Evolutionary conservation across 2,797 vertebrate species (phyloP), one percentile per base, ranked within the genome.

Genomic region (Hippopotamyrus pictus): DNA sequence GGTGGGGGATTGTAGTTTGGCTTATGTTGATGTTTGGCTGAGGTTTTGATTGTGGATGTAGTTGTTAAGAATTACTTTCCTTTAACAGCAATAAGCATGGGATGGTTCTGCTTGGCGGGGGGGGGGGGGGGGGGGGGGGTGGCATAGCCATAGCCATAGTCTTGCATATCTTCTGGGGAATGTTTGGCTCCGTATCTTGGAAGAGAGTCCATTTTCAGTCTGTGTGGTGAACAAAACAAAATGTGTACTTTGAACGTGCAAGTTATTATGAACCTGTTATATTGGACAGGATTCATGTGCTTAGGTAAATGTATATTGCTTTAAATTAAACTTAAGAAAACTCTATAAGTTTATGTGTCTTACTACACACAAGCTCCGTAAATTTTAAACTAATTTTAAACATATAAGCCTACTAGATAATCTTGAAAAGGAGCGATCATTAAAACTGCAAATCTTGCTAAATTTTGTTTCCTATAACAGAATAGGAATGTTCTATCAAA

Each of bases 1-100:
- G 93, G 91, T 90, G 89, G 91, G 73, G 14, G 73, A 79, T 85
- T 5, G 44, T 54, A 86, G 90, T 91, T 90, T 2, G 88, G 91
- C 91, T 19, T 90, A 90, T 48, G 73, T 89, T 90, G 88, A 87
- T 89, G 88, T 92, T 89, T 44, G 86, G 90, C 76, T 46, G 51
- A 59, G 44, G 54, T 46, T 37, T 79, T 22, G 19, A 54, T 41
- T 48, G 37, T 25, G 12, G n/a, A 82, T 25, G 12, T 41, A 57
- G 44, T 79, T 44, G 19, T 48, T 83, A 9, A 41, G 82, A 46
- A 11, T 51, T 29, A n/a, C 22, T 73, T 33, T 37, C 65, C 11
- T 17, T 73, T 29, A 73, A 14, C 65, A 11, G 12, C 65, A 37
- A 29, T 73, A 37, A 73, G 65, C 3, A 11, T 29, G 25, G 25